Percentiles rank a stretch among this genome's conserved stretches.
Conservation (phyloP, 2,797 vertebrate genomes). For the Chaenodraco wilsoni region DNA sequence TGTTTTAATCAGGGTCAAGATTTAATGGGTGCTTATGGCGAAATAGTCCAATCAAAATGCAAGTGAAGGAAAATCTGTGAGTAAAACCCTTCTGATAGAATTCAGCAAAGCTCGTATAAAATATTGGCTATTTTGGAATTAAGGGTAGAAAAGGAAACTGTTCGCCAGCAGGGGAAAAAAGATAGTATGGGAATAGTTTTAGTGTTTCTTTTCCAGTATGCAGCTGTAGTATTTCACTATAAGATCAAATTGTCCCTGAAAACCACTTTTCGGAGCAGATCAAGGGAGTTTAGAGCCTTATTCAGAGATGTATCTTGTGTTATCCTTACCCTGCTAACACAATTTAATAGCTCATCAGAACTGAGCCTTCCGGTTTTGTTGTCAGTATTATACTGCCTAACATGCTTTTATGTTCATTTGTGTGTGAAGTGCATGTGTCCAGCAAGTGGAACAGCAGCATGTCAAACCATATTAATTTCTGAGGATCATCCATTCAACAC, state of each 20-base stretch:
- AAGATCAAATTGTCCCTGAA: conserved; percentile 45
- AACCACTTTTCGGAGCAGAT: conserved; percentile 39
- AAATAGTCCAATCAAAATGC: conserved; percentile 5
- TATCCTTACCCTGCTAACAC: conserved; percentile 12
- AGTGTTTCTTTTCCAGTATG: conserved; percentile 60
- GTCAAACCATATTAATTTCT: conserved; percentile 39
- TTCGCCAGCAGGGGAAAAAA: conserved; percentile 30
- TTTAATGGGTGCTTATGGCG: not conserved
- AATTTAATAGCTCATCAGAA: conserved; percentile 16
- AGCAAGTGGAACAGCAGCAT: conserved; percentile 28
- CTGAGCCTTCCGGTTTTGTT: conserved; percentile 10
- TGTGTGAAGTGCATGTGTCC: conserved; percentile 19
- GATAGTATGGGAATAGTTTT: conserved; percentile 24
- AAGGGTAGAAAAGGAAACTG: conserved; percentile 4
- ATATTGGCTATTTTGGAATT: conserved; percentile 15
- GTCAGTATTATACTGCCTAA: not conserved
- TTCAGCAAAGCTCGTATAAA: conserved; percentile 6
- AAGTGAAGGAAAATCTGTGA: conserved; percentile 13
- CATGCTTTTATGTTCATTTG: conserved; percentile 11
- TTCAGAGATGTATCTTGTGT: conserved; percentile 26
- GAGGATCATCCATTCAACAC: conserved; percentile 47
- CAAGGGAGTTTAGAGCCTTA: conserved; percentile 19
- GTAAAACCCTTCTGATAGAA: not conserved
- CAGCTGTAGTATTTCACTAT: conserved; percentile 49
- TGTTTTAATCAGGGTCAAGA: conserved; percentile 15